Evolutionary conservation across 2,888 invertebrate genomes (phyloP).

Genomic region (Thymelicus lineola): DNA sequence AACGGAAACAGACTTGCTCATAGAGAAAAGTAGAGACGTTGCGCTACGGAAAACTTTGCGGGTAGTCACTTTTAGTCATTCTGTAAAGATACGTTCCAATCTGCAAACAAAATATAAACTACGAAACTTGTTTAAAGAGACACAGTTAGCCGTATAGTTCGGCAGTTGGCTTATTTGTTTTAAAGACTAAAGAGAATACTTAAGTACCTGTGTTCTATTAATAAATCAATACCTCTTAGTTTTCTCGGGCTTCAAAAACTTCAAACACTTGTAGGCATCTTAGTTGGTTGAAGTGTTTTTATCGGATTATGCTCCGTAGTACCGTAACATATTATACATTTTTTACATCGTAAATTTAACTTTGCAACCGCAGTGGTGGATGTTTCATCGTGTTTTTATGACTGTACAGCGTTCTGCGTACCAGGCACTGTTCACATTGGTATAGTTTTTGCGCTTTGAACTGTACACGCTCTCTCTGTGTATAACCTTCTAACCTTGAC

Average conservation of each 20-base stretch:
- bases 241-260: too few relatives aligned
- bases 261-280: neutral
- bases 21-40: slow-evolving; percentile 76
- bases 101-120: slow-evolving; percentile 53
- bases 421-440: slow-evolving; percentile 32
- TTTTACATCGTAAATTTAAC: slow-evolving; percentile 35
- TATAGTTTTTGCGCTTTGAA: slow-evolving; percentile 19
- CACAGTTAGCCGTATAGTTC: slow-evolving; percentile 9
- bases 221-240: too few relatives aligned
- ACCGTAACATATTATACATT: slow-evolving; percentile 21
- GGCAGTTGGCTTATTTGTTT: slow-evolving; percentile 4
- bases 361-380: slow-evolving; percentile 32
- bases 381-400: slow-evolving; percentile 33
- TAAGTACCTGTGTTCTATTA: too few relatives aligned
- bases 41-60: slow-evolving; percentile 74
- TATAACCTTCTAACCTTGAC: neutral
- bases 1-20: slow-evolving; percentile 79
- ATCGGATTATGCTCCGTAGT: neutral
- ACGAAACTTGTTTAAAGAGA: slow-evolving; percentile 11
- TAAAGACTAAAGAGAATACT: neutral
- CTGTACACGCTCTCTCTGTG: neutral
- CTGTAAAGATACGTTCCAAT: slow-evolving; percentile 62
- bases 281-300: neutral
- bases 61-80: slow-evolving; percentile 63
- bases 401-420: slow-evolving; percentile 31